A percentile compares a stretch with the other conserved stretches of the same genome.
Evolutionary conservation across 2,888 invertebrate genomes (phyloP).

Genomic region (Temnothorax unifasciatus): DNA sequence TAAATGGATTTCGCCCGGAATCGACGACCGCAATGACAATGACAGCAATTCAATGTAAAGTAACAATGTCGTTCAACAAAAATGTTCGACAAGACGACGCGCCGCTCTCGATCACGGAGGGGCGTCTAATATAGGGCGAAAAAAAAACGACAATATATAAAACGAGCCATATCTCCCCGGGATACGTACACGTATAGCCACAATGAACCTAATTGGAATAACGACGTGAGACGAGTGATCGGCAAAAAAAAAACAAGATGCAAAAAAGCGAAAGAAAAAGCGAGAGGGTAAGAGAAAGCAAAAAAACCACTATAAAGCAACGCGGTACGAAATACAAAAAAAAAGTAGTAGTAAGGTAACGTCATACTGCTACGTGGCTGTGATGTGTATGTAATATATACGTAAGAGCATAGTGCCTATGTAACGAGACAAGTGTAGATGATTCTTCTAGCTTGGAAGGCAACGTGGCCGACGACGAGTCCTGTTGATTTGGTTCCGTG

Average conservation of each 20-base stretch:
- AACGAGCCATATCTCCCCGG: not conserved
- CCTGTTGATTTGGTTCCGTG: conserved; percentile 86
- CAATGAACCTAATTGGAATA: conserved; percentile 48
- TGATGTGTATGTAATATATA: conserved; percentile 59
- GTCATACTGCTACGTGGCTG: conserved; percentile 67
- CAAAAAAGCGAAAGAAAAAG: conserved; percentile 30
- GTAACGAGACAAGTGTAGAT: conserved; percentile 65
- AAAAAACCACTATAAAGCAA: conserved; percentile 30
- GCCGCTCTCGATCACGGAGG: conserved; percentile 36
- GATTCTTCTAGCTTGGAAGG: conserved; percentile 76
- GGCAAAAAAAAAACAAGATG: conserved; percentile 26
- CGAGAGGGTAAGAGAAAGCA: conserved; percentile 20
- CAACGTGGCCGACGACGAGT: conserved; percentile 80
- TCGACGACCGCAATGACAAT: conserved; percentile 77
- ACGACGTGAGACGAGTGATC: conserved; percentile 28
- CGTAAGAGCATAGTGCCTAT: conserved; percentile 54
- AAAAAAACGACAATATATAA: conserved; percentile 15
- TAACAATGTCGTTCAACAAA: conserved; percentile 46
- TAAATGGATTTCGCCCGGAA: conserved; percentile 66
- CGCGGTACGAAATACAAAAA: conserved; percentile 43
- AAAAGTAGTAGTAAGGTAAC: conserved; percentile 66
- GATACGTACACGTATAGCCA: conserved; percentile 51
- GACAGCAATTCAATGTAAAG: conserved; percentile 67
- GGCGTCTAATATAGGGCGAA: conserved; percentile 23
- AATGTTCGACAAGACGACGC: conserved; percentile 47